Conservation (phyloP, 2,888 invertebrate genomes). For the Steinernema scapterisci region DNA sequence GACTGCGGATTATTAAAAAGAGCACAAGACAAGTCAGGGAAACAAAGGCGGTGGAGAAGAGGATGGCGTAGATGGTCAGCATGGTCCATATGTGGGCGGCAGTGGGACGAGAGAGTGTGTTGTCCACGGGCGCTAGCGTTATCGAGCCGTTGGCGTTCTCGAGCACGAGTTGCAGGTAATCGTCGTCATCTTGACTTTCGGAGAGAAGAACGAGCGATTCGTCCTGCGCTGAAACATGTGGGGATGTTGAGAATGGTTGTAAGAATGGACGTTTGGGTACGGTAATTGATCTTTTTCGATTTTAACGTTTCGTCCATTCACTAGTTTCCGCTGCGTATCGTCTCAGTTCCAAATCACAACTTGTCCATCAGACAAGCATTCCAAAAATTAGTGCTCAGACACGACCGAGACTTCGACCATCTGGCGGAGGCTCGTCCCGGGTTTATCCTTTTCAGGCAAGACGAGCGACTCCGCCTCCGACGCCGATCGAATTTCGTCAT, state of each 20-base stretch:
- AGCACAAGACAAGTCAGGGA: not conserved
- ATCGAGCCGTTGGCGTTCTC: not conserved
- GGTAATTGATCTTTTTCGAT: no score
- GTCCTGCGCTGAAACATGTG: not conserved
- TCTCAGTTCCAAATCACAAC: no score
- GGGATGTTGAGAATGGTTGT: no score
- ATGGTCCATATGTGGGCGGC: slow-evolving; percentile 3
- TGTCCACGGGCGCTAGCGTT: not conserved
- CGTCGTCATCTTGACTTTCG: not conserved
- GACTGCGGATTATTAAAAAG: not conserved
- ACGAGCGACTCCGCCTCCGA: not conserved
- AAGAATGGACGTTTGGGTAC: no score
- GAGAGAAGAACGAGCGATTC: not conserved
- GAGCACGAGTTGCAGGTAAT: not conserved
- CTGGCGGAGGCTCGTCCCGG: not conserved
- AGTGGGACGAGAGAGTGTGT: not conserved
- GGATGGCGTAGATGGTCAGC: slow-evolving; percentile 22
- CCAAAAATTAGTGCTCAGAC: no score
- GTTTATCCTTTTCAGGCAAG: slow-evolving; percentile 16
- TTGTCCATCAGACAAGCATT: not conserved
- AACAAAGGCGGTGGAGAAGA: slow-evolving; percentile 12
- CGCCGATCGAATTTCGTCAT: slow-evolving; percentile 7
- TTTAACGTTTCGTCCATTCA: no score
- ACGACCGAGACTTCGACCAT: not conserved
- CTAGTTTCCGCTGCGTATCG: no score